phyloP scores from a whole-genome alignment of 1,140 invertebrate species.

The Drosophila pseudoananassae region DNA sequence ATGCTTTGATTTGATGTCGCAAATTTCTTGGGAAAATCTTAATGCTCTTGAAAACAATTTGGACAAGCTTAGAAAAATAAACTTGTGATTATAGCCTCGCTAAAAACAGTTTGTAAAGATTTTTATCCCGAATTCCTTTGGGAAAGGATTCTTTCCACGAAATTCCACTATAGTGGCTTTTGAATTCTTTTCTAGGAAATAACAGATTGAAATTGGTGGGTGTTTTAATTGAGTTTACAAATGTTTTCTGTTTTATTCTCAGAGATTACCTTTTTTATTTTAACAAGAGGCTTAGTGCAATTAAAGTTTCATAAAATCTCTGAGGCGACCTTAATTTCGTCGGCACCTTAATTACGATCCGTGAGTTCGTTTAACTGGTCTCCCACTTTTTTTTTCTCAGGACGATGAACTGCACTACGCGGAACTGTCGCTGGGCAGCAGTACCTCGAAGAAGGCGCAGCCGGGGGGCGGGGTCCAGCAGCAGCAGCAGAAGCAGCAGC shows the following conservation, averaged over 20 bases:
- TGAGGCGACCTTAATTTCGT: neutral
- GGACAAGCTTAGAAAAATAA: constrained; percentile 24
- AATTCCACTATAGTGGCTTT: neutral
- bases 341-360: neutral
- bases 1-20: constrained; percentile 41
- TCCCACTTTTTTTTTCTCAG: constrained; percentile 37
- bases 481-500: constrained; percentile 46
- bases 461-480: constrained; percentile 56
- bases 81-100: constrained; percentile 30
- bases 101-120: constrained; percentile 13
- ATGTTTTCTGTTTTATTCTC: neutral
- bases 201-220: constrained; percentile 20
- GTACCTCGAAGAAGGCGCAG: constrained; percentile 59
- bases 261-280: neutral
- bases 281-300: neutral
- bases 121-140: neutral
- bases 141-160: neutral
- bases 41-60: constrained; percentile 33
- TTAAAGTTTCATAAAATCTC: neutral
- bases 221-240: constrained; percentile 16
- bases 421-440: constrained; percentile 86
- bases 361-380: constrained; percentile 3
- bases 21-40: constrained; percentile 31
- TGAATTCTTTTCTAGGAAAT: neutral
- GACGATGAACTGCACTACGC: constrained; percentile 90